Evolutionary conservation across 2,113 vertebrate species (phyloP).

Genomic region (Narcine bancroftii): DNA sequence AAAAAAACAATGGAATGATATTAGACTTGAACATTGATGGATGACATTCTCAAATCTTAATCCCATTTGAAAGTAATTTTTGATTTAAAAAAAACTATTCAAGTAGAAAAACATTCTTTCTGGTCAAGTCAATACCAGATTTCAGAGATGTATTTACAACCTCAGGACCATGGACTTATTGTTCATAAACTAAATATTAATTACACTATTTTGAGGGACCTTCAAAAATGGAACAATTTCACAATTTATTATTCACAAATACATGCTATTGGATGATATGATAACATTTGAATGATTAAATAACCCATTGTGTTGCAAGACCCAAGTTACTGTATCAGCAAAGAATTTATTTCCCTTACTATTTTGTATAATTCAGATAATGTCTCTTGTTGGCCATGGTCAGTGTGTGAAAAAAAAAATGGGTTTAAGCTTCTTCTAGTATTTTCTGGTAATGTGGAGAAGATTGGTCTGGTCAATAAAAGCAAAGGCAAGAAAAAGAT

Average conservation of each 20-base stretch:
- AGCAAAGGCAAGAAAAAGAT: background rate
- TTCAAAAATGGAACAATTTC: conserved; percentile 18
- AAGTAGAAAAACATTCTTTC: background rate
- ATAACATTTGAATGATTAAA: background rate
- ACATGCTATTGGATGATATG: background rate
- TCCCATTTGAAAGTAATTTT: too few relatives aligned
- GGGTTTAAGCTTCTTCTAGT: background rate
- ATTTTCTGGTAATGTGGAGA: background rate
- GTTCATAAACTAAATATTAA: background rate
- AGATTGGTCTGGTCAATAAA: background rate
- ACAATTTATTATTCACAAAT: background rate
- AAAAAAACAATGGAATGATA: too few relatives aligned
- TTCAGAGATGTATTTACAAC: conserved; percentile 9
- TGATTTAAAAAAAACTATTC: too few relatives aligned
- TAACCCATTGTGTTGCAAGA: background rate
- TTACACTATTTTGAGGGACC: background rate
- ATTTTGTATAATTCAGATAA: background rate
- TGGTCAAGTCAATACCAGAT: background rate
- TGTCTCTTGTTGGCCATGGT: background rate
- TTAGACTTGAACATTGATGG: too few relatives aligned
- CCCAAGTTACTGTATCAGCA: background rate
- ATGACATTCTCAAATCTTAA: too few relatives aligned
- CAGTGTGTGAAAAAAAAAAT: background rate
- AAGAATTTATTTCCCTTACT: background rate
- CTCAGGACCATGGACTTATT: background rate